Evolutionary conservation across 2,888 invertebrate species (phyloP).

Genomic region (Stegophylla sp.): DNA sequence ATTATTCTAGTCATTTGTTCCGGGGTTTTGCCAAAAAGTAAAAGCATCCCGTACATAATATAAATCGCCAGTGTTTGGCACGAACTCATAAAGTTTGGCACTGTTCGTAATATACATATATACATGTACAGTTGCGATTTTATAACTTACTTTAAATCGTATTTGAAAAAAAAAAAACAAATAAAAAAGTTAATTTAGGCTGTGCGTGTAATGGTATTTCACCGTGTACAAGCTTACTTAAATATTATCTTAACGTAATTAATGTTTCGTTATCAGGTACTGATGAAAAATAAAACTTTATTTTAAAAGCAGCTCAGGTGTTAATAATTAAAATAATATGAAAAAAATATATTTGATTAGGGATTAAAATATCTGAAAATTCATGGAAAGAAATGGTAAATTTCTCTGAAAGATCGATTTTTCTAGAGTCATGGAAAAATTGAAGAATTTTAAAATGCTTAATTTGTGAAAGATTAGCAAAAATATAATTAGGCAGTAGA

Average conservation of each 20-base stretch:
- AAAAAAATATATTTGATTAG: no score
- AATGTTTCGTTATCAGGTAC: not conserved
- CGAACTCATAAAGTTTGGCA: constrained; percentile 40
- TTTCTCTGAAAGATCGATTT: no score
- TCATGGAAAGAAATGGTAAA: no score
- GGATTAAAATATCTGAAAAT: no score
- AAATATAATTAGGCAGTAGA: no score
- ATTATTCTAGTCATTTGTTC: constrained; percentile 54
- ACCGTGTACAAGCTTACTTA: not conserved
- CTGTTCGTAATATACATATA: not conserved
- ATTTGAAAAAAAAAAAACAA: not conserved
- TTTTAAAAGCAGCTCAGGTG: no score
- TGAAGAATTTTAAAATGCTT: no score
- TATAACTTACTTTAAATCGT: constrained; percentile 33
- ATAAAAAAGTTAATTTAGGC: constrained; percentile 13
- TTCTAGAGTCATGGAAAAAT: no score
- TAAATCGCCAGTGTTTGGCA: constrained; percentile 52
- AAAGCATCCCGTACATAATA: constrained; percentile 20
- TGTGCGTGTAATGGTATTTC: not conserved
- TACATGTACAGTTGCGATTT: constrained; percentile 13
- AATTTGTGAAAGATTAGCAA: no score
- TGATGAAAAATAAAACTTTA: no score
- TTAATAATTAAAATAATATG: no score
- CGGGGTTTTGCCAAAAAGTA: constrained; percentile 54
- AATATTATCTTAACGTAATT: not conserved